These are phyloP conservation scores for Rattus norvegicus DNA, from an alignment of 2,113 vertebrate species.

Conservation along the genomic window GRCr8 NC_086026.1:84271501-84272000, in stretches of 20 bases:
- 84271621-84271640: slow-evolving; percentile 23
- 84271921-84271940: not conserved
- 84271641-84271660: slow-evolving; percentile 36
- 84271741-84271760: not conserved
- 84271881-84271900: slow-evolving; percentile 57
- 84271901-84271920: not conserved
- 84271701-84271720: slow-evolving; percentile 3
- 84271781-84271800: slow-evolving; percentile 56
- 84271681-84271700: accelerated
- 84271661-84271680: not conserved
- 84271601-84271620: slow-evolving; percentile 70
- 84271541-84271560: slow-evolving; percentile 91
- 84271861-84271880: slow-evolving; percentile 61
- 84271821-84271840: not conserved
- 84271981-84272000: slow-evolving; percentile 53
- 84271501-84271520: slow-evolving; percentile 81
- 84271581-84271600: slow-evolving; percentile 87
- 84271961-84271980: slow-evolving; percentile 52
- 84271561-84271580: slow-evolving; percentile 93
- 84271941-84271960: not conserved
- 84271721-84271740: not conserved
- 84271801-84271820: slow-evolving; percentile 53
- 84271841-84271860: slow-evolving; percentile 42
- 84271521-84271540: slow-evolving; percentile 88
- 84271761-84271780: slow-evolving; percentile 53